These are phyloP conservation scores for Nyctibius grandis DNA, from an alignment of 2,797 vertebrate genomes.

Conservation along the genomic window DNA sequence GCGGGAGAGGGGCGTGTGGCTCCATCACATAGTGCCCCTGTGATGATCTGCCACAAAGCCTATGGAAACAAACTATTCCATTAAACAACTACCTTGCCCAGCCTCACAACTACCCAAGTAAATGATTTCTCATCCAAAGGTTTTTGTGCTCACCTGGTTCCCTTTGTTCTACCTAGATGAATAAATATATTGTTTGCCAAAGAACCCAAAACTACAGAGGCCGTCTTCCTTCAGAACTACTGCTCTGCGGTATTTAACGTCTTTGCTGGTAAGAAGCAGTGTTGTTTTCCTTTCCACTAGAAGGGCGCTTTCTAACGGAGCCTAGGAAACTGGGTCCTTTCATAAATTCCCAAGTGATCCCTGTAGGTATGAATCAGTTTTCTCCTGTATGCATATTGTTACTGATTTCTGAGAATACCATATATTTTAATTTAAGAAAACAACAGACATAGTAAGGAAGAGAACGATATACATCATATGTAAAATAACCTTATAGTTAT, in stretches of 20 bases:
- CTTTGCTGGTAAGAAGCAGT: not conserved
- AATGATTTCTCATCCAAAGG: not conserved
- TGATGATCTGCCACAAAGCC: not conserved
- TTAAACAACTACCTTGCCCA: not conserved
- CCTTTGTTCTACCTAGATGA: not conserved
- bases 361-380: not conserved
- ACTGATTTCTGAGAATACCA: not conserved
- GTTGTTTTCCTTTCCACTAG: not conserved
- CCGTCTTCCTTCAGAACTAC: not conserved
- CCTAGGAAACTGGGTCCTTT: not conserved
- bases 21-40: too few relatives aligned
- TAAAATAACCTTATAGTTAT: not conserved
- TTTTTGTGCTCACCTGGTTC: not conserved
- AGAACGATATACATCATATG: not conserved
- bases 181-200: not conserved
- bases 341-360: not conserved
- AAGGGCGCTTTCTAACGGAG: not conserved
- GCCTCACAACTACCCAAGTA: not conserved
- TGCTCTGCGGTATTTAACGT: accelerated
- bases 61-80: not conserved
- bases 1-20: not conserved
- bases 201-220: not conserved
- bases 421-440: not conserved
- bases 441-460: not conserved
- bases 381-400: not conserved